phyloP scores from a whole-genome alignment of 2,888 invertebrate species.

The Hydropsyche betteni region DNA sequence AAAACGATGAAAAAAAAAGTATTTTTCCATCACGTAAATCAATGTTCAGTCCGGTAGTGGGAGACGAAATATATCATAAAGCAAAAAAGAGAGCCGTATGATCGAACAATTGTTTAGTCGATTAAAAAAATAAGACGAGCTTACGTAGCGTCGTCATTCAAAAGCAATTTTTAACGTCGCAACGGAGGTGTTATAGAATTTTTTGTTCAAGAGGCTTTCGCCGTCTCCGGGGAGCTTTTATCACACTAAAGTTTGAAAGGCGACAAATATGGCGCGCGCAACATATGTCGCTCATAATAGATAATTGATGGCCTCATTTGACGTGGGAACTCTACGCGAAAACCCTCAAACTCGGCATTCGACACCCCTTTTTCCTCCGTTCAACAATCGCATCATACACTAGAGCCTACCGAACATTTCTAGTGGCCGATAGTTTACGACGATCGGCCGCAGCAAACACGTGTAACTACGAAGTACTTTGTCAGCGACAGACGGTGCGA shows the following conservation, averaged over 20 bases:
- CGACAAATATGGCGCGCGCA: not conserved
- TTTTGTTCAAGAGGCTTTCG: not conserved
- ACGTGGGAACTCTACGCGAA: not conserved
- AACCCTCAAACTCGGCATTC: not conserved
- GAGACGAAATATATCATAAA: not conserved
- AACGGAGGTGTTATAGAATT: too few relatives aligned
- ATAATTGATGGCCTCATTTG: slow-evolving; percentile 14
- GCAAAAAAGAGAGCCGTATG: not conserved
- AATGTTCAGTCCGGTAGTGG: not conserved
- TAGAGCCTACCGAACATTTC: not conserved
- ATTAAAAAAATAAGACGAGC: too few relatives aligned
- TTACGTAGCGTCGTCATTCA: too few relatives aligned
- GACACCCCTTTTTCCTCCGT: not conserved
- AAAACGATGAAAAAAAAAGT: not conserved
- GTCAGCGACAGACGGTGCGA: slow-evolving; percentile 24
- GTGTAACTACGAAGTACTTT: slow-evolving; percentile 18
- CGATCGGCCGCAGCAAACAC: not conserved
- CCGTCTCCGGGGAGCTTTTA: not conserved
- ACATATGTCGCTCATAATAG: slow-evolving; percentile 9
- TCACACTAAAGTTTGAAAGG: slow-evolving; percentile 7
- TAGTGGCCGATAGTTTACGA: not conserved
- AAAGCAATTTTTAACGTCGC: too few relatives aligned
- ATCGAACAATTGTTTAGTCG: too few relatives aligned
- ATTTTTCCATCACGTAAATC: slow-evolving; percentile 24
- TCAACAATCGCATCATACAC: not conserved